phyloP scores from a whole-genome alignment of 2,797 vertebrate species.

The Tolypeutes matacus region DNA sequence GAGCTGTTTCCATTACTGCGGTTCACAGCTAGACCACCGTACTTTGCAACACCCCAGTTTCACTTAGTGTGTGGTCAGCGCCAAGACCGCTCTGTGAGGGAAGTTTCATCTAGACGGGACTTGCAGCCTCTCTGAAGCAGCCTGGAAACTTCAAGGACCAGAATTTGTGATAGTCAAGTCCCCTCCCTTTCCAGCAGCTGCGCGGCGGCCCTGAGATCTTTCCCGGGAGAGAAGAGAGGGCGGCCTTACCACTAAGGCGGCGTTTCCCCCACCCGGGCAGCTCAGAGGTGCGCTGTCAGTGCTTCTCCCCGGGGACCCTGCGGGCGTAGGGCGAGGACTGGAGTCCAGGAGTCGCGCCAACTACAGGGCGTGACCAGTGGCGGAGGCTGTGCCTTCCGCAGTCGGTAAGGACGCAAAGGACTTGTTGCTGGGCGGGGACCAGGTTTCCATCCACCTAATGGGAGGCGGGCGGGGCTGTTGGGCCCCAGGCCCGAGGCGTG shows the following conservation, averaged over 20 bases:
- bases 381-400: accelerated
- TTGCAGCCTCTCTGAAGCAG: background rate
- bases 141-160: background rate
- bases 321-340: too few species aligned
- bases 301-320: background rate
- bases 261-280: background rate
- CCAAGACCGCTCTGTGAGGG: background rate
- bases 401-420: constrained; percentile 76
- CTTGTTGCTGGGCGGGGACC: constrained; percentile 65
- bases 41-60: background rate
- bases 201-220: background rate
- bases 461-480: too few species aligned
- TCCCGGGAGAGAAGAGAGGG: background rate
- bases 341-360: background rate
- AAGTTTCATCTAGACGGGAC: background rate
- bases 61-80: background rate
- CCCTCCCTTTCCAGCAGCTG: background rate
- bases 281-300: accelerated
- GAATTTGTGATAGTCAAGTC: background rate
- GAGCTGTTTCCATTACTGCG: background rate
- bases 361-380: accelerated
- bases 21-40: background rate
- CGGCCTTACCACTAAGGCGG: background rate
- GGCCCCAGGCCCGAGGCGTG: background rate
- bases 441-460: background rate